These are phyloP conservation scores for Tetragnatha montana DNA, from an alignment of 2,888 invertebrate species.

Conservation along the genomic window DNA sequence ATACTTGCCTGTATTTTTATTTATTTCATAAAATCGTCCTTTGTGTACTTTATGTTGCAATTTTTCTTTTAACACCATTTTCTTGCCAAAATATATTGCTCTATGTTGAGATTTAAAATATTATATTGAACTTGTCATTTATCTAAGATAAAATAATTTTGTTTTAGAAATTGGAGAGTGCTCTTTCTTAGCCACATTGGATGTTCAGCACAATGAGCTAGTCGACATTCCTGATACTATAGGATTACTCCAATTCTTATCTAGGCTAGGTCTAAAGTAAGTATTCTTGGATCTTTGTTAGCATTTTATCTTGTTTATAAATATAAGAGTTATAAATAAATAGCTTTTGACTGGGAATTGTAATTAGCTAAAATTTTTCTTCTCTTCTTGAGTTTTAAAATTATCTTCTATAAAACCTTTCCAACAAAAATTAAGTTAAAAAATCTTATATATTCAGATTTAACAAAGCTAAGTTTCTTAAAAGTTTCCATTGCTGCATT, in stretches of 20 bases:
- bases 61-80: not conserved
- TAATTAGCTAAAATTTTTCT: no score
- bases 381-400: not conserved
- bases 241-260: conserved; percentile 90
- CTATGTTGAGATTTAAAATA: no score
- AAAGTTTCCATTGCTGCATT: no score
- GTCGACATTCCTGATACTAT: conserved; percentile 96
- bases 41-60: not conserved
- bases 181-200: conserved; percentile 92
- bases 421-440: no score
- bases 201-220: conserved; percentile 98
- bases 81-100: no score
- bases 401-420: no score
- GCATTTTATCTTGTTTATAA: not conserved
- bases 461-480: not conserved
- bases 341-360: no score
- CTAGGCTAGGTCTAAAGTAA: conserved; percentile 87
- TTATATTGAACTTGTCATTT: not conserved
- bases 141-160: not conserved
- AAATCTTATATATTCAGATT: no score
- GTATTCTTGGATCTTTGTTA: conserved; percentile 18
- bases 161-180: conserved; percentile 94
- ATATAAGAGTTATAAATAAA: not conserved
- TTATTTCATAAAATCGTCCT: not conserved
- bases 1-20: not conserved